Base-by-base conservation (phyloP, 1,140 invertebrate species). In the Drosophila bocqueti region DNA sequence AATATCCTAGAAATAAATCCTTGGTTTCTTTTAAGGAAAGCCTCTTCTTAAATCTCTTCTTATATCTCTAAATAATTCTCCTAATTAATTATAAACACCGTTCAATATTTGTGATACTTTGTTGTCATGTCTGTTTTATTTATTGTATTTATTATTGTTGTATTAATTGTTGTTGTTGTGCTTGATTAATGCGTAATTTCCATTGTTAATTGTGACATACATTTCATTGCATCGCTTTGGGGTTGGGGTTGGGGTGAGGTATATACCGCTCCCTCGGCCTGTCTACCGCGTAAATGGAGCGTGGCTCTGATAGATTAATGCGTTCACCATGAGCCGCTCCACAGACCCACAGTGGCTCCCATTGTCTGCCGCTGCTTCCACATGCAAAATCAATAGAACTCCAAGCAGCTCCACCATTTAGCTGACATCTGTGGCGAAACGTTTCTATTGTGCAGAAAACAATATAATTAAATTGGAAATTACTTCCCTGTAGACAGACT, bases 101-200 rank as follows among this genome's bases (percentile, higher is more conserved):
- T 38, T 57, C 9, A 57, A 57, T 24, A 57, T 40, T 57, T 24
- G 54, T 57, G 4, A 40, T 16, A 57, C 21, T 57, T 29, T 26
- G 16, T 62, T 36, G 31, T 9, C n/a, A 47, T 60, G 24, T n/a
- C 43, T 57, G 55, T 62, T 34, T 24, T 24, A 24, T 24, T 24
- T 24, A 24, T 24, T 24, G 38, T 9, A 21, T 43, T 60, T 57
- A 26, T 66, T 57, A 26, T 66, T 63, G 69, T 54, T 81, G 65
- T 69, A 31, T 34, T 34, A 10, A 46, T 59, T 18, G 24, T 67
- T 61, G 21, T 73, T 63, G 66, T 46, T 4, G 1, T 18, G 81
- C 85, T 90, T 90, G 81, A 89, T 89, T 89, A 89, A 81, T 84
- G 85, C 85, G 85, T 85, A 79, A 76, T 85, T 90, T 72, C 55